These are phyloP conservation scores for Nesidiocoris tenuis DNA, from an alignment of 2,888 invertebrate species.

Conservation along the genomic window DNA sequence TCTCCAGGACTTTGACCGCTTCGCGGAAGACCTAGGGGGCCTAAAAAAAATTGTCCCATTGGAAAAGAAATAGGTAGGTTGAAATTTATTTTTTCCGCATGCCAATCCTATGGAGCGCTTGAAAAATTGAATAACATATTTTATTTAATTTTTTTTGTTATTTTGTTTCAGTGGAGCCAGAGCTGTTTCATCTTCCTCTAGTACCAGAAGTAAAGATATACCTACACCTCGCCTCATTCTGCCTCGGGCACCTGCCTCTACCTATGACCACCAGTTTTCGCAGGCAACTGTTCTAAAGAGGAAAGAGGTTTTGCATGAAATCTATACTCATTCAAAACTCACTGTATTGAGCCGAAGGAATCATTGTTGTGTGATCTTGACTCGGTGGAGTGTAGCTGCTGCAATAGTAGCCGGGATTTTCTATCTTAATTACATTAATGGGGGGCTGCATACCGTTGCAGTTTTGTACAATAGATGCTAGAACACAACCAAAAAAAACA, in stretches of 20 bases:
- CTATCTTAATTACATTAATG: constrained; percentile 76
- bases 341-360: constrained; percentile 77
- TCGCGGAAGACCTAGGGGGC: constrained; percentile 56
- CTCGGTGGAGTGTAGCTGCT: constrained; percentile 75
- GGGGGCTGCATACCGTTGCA: constrained; percentile 66
- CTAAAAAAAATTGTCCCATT: constrained; percentile 49
- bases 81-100: not conserved
- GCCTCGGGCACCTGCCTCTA: no score
- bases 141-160: no score
- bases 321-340: constrained; percentile 54
- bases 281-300: no score
- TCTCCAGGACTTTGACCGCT: constrained; percentile 57
- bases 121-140: no score
- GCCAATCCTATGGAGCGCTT: no score
- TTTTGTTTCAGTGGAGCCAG: no score
- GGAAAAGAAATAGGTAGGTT: not conserved
- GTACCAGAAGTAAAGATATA: no score
- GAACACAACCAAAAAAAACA: constrained; percentile 54
- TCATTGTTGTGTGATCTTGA: constrained; percentile 63
- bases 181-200: no score
- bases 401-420: constrained; percentile 79
- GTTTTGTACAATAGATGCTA: constrained; percentile 94
- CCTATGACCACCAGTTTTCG: no score
- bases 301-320: no score
- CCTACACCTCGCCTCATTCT: no score